Base-by-base conservation (phyloP, 2,113 vertebrate genomes). In the Aldabrachelys gigantea region DNA sequence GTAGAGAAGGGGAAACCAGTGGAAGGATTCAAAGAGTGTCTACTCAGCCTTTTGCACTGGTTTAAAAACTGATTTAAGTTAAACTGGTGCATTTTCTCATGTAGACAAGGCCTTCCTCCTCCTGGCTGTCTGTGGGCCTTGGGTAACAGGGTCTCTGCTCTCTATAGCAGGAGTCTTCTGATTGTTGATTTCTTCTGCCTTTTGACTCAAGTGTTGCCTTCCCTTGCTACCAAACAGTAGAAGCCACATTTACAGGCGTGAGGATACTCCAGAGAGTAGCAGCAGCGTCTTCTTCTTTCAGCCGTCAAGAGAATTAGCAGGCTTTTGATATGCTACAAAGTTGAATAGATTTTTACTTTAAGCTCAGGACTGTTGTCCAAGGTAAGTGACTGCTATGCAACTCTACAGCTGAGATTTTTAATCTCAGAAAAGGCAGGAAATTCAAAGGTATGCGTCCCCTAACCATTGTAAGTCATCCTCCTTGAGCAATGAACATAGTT, bases 401-500 rank as follows among this genome's bases (percentile, higher is more conserved):
- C 75, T 25, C 3, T 47, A 47, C 21, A 44, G 21, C 38, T 76
- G 25, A 78, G 75, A 78, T 47, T 44, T 78, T 78, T 78, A 78
- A 27, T 78, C 24, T 78, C 75, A 19, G 75, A 85, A 65, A 94
- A 89, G 84, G 57, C 12, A 89, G 78, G 54, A 92, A 89, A 86
- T 91, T 41, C 65, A 59, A 95, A 87, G 84, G 82, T 87, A 53
- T 80, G 2, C 49, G 38, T 94, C 44, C 85, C 78, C 86, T 50
- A 92, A 24, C 59, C 16, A 27, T 69, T 27, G 6, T 27, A 54
- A 27, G 59, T 38, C 80, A 84, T 38, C 54, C 85, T 90, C 75
- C 21, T 27, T 79, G 79, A 95, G 57, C 38, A 81, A 65, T 0
- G 0, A 75, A 7, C 0, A 0, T 87, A 80, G 25, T 50, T 75